Evolutionary conservation across 2,113 vertebrate genomes (phyloP).

Genomic region (Morone chrysops): DNA sequence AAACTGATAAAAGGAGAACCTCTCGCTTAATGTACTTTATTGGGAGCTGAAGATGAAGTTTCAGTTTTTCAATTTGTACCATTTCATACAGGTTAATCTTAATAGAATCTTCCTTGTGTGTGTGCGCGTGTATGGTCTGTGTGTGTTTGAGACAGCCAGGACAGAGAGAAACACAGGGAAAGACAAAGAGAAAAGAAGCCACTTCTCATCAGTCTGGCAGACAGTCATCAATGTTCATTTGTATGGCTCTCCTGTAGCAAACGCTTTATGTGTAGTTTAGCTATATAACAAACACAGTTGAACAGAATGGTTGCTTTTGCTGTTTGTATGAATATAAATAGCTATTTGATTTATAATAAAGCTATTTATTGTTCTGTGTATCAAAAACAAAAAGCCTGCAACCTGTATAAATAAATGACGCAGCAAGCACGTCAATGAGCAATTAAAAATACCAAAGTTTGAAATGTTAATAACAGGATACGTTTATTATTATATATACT

Average conservation of each 20-base stretch:
- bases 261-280: conserved; percentile 6
- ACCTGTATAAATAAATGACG: background rate
- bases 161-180: conserved; percentile 24
- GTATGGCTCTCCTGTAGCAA: conserved; percentile 38
- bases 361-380: background rate
- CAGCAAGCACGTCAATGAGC: no score
- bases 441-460: background rate
- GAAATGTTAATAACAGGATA: background rate
- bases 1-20: conserved; percentile 53
- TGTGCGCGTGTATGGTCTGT: background rate
- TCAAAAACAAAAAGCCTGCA: background rate
- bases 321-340: conserved; percentile 8
- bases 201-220: conserved; percentile 45
- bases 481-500: no score
- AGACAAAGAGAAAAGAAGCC: conserved; percentile 51
- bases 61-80: conserved; percentile 75
- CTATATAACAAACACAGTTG: conserved; percentile 5
- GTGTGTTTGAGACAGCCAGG: conserved; percentile 29
- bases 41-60: conserved; percentile 63
- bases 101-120: conserved; percentile 70
- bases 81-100: conserved; percentile 75
- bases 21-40: conserved; percentile 51
- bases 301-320: background rate
- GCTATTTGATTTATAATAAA: background rate
- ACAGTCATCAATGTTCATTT: conserved; percentile 57